A percentile compares a stretch with the other conserved stretches of the same genome.
These are phyloP conservation scores for Crotalus helleri DNA, from an alignment of 2,113 vertebrate species.

Conservation along the genomic window DNA sequence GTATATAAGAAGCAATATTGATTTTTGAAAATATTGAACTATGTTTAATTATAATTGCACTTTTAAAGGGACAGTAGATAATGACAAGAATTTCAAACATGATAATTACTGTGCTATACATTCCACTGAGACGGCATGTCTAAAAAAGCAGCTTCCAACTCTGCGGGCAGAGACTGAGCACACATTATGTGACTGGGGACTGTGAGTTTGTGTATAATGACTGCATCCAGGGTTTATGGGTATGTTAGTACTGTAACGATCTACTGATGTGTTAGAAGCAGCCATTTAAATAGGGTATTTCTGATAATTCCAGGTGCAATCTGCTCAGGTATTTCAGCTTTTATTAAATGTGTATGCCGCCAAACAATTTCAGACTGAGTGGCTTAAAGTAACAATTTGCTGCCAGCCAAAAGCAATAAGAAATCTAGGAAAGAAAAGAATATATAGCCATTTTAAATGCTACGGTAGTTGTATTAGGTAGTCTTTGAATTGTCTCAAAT, in stretches of 20 bases:
- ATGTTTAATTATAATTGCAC: slow-evolving; percentile 12
- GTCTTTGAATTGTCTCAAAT: too few species aligned
- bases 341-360: background rate
- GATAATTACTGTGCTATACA: slow-evolving; percentile 8
- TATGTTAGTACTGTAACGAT: background rate
- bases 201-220: background rate
- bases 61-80: slow-evolving; percentile 9
- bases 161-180: background rate
- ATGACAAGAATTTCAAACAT: slow-evolving; percentile 9
- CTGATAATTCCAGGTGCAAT: background rate
- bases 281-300: background rate
- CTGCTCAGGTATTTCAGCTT: background rate
- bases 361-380: background rate
- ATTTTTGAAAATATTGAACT: background rate
- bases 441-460: background rate
- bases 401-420: background rate
- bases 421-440: background rate
- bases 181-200: background rate
- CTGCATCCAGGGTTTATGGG: background rate
- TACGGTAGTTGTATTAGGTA: too few species aligned
- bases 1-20: background rate
- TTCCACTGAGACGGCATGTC: background rate
- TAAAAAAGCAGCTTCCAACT: background rate
- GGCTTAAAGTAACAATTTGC: background rate
- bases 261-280: background rate